Evolutionary conservation across 2,888 invertebrate genomes (phyloP).

Genomic region (Hydraecia micacea): DNA sequence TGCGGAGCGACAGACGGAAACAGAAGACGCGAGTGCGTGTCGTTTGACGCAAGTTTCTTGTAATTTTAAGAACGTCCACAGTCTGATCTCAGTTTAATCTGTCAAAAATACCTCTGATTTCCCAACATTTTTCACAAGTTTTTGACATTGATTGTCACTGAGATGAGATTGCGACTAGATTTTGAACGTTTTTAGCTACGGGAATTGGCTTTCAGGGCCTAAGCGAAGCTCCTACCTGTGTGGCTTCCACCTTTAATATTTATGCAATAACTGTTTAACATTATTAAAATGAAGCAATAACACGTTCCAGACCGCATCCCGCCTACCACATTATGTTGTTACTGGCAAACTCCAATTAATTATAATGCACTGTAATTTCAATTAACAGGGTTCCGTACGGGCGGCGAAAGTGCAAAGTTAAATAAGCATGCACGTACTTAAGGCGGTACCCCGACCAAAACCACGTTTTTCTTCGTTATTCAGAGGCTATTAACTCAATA

Average conservation of each 20-base stretch:
- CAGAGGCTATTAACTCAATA: no score
- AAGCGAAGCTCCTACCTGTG: not conserved
- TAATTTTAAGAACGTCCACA: no score
- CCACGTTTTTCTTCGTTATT: no score
- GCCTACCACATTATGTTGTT: not conserved
- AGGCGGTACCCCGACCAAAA: no score
- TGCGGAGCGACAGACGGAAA: not conserved
- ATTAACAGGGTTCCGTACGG: not conserved
- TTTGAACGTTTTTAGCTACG: no score
- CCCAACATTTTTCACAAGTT: no score
- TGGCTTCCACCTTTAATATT: not conserved
- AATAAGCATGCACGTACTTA: not conserved
- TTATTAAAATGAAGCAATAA: conserved; percentile 1
- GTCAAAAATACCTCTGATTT: no score
- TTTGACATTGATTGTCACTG: no score
- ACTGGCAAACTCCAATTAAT: conserved; percentile 3
- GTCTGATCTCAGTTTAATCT: no score
- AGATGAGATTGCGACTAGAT: no score
- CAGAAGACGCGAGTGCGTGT: not conserved
- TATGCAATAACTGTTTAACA: not conserved
- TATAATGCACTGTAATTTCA: conserved; percentile 1
- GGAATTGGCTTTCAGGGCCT: not conserved
- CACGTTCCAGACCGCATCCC: not conserved
- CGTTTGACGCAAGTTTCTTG: not conserved
- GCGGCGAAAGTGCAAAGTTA: not conserved